Percentiles rank a stretch among this genome's conserved stretches.
These are phyloP conservation scores for Rhagologus leucostigma DNA, from an alignment of 2,113 vertebrate genomes.

Conservation along the genomic window DNA sequence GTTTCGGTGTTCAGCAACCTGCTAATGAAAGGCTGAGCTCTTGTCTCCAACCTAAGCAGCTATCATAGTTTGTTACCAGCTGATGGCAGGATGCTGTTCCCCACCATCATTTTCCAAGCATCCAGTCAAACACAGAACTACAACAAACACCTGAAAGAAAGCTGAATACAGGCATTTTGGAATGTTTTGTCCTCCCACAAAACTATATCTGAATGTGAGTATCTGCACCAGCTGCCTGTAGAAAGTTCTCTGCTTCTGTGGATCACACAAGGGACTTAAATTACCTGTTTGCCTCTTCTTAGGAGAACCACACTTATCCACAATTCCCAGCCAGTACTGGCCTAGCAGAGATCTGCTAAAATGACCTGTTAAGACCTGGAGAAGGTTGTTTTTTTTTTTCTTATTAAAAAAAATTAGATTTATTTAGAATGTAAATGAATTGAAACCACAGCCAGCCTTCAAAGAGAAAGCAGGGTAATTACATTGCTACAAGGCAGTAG, in stretches of 20 bases:
- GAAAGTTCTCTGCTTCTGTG: neutral
- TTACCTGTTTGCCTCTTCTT: neutral
- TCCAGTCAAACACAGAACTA: neutral
- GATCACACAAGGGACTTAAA: neutral
- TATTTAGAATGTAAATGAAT: constrained; percentile 49
- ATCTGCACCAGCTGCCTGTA: neutral
- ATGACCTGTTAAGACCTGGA: neutral
- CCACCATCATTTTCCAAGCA: neutral
- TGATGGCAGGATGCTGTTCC: neutral
- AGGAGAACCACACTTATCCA: neutral
- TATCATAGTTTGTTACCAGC: neutral
- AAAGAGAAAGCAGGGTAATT: constrained; percentile 51
- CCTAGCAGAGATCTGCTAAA: neutral
- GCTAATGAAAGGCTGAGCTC: neutral
- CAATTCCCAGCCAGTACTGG: neutral
- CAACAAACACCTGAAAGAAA: neutral
- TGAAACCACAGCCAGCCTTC: constrained; percentile 24
- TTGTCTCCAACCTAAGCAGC: neutral
- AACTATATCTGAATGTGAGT: neutral
- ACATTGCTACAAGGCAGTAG: constrained; percentile 21
- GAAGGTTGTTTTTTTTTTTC: neutral
- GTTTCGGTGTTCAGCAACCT: neutral
- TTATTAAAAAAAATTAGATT: constrained; percentile 18
- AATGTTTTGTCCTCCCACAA: neutral
- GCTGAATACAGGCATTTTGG: neutral